Evolutionary conservation across 2,113 vertebrate species (phyloP).

Genomic region (Mandrillus leucophaeus): DNA sequence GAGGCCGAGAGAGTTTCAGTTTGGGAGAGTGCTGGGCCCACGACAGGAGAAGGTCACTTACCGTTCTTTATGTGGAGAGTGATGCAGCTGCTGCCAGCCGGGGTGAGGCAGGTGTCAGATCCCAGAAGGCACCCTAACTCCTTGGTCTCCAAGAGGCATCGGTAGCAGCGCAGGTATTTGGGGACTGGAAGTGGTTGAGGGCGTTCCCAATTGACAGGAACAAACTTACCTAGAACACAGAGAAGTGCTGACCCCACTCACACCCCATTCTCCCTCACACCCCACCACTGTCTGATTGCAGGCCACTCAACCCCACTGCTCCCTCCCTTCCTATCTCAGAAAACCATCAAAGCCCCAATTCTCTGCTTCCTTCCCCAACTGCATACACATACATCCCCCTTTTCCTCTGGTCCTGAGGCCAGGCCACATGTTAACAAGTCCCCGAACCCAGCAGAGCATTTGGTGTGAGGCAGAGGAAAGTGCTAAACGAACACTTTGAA

Average conservation of each 20-base stretch:
- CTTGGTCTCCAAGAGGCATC: slow-evolving; percentile 66
- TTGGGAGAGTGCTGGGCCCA: neutral
- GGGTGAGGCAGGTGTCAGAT: slow-evolving; percentile 50
- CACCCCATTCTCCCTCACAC: neutral
- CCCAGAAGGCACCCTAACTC: slow-evolving; percentile 68
- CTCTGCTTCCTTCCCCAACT: neutral
- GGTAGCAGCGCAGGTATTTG: slow-evolving; percentile 54
- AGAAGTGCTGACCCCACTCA: neutral
- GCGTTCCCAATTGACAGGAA: neutral
- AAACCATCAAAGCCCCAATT: neutral
- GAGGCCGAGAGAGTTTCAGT: neutral
- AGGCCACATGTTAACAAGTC: neutral
- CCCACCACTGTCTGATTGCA: neutral
- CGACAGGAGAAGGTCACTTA: neutral
- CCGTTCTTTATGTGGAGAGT: slow-evolving; percentile 64
- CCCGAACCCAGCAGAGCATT: neutral
- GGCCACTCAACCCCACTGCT: neutral
- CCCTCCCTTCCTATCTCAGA: neutral
- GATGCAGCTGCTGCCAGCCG: slow-evolving; percentile 27
- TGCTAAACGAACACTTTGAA: neutral
- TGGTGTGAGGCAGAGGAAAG: neutral
- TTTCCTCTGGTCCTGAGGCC: neutral
- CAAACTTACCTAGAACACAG: slow-evolving; percentile 29
- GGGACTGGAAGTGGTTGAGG: neutral
- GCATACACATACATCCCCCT: too few relatives aligned